Base-by-base conservation (phyloP, 2,888 invertebrate genomes). In the Clepsis dumicolana region DNA sequence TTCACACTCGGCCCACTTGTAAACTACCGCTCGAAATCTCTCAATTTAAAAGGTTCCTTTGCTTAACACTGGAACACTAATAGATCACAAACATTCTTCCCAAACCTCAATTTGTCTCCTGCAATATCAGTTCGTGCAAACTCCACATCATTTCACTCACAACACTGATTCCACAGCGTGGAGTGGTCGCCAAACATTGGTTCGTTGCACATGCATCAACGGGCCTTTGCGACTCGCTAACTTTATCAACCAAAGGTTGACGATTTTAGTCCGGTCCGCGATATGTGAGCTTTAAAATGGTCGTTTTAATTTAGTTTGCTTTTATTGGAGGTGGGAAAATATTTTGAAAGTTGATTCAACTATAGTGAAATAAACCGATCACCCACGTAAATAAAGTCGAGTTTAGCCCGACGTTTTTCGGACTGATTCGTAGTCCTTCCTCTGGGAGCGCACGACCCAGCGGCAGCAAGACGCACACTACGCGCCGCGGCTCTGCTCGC, bases 211-310 rank as follows among this genome's bases (percentile, higher is more conserved):
- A 38, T 41, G 5, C 24, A 59, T 25, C 59, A 35, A 56, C 59
- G 59, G n/a, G 59, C 59, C 59, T 59, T 59, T 59, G 59, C 57
- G 57, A 57, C 38, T 24, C 25, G 59, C 21, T 59, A 59, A 59
- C 59, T 59, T 59, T 25, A 59, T 59, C n/a, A 59, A 41, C 41
- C 41, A 59, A 59, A 35, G 57, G 57, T 57, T 57, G 41, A n/a
- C 59, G 41, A 59, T 41, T 59, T 38, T 14, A 24, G 14, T 24
- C 12, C 24, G n/a, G 12, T n/a, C 25, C 1, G 3, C 5, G 18
- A 27, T 52, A 8, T 12, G 1, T 8, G 25, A 24, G 2, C 5
- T 24, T 27, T 2, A 50, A 24, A 50, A 24, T 25, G 7, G n/a
- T 25, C 2, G 48, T 48, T 21, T 21, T 48, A 3, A 21, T 48